Conservation (phyloP, 1,140 invertebrate species). For the Gonatopus flavifemur region DNA sequence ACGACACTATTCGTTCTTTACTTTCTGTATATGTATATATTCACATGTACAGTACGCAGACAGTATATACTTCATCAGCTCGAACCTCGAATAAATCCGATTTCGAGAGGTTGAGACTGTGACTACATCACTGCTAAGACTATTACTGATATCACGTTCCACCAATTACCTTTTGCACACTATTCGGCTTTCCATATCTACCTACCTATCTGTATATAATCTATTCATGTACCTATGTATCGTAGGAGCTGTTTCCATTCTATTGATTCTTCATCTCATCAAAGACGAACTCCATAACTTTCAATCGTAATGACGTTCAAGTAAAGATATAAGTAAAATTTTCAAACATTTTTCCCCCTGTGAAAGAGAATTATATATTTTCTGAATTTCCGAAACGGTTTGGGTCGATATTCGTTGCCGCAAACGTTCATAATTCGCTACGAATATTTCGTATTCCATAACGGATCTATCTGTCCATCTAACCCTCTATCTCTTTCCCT, state of each 20-base stretch:
- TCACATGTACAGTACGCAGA: slow-evolving; percentile 3
- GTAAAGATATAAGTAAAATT: slow-evolving; percentile 16
- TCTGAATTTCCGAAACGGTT: slow-evolving; percentile 14
- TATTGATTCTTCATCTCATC: neutral
- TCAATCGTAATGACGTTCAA: neutral
- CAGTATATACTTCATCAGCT: slow-evolving; percentile 3
- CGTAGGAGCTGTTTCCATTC: neutral
- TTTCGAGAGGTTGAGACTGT: neutral
- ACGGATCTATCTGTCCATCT: too few species aligned
- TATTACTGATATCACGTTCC: neutral
- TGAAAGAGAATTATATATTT: slow-evolving; percentile 20
- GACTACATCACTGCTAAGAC: neutral
- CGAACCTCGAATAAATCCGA: slow-evolving; percentile 19
- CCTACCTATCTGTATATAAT: neutral
- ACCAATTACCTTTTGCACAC: neutral
- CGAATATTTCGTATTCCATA: slow-evolving; percentile 21
- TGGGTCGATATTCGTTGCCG: neutral
- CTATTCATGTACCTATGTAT: neutral
- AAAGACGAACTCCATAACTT: neutral
- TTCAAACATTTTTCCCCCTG: neutral
- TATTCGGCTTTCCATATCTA: neutral
- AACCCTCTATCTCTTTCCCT: slow-evolving; percentile 2
- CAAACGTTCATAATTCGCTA: slow-evolving; percentile 8
- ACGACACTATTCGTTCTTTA: slow-evolving; percentile 17
- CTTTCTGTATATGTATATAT: slow-evolving; percentile 13